Evolutionary conservation across 2,113 vertebrate genomes (phyloP), one percentile per base, ranked within the genome.

Genomic region (Oriolus oriolus): DNA sequence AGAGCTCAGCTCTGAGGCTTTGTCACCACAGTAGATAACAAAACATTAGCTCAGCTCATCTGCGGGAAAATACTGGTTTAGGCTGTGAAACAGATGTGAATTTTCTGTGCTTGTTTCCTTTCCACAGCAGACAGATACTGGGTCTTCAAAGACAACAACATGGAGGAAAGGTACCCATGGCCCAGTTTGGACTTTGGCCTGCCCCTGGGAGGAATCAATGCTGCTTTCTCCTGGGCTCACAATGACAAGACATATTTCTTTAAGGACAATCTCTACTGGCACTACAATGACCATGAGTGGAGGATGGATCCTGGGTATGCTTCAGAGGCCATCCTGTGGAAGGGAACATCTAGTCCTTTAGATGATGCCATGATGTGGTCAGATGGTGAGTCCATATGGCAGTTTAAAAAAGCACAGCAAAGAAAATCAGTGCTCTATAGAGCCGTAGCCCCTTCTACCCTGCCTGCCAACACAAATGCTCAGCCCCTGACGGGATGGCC

Each of bases 191-290:
- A 99, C 98, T 99, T 99, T 2, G 98, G 99, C 66, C 97, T 99
- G 53, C 99, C 99, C 0, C 89, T 84, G 7, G 99, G 99, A 49
- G 98, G 98, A 21, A 96, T 99, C 11, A 99, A 99, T 0, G 99
- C 99, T 0, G 99, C 98, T 26, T 99, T 99, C 63, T 98, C 99
- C 96, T 99, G 99, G 99, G 97, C 98, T 12, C 99, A 99, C 98
- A 99, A 98, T 70, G 99, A 99, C 93, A 99, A 99, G 98, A 99
- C 99, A 64, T 99, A 99, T 94, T 99, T 99, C 98, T 99, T 99
- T 98, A 99, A 99, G 97, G 99, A 98, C 96, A 98, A 96, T 91
- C 98, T 97, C 50, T 99, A 98, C 98, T 99, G 99, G 99, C 97
- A 99, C 90, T 99, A 99, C 0, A 98, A 99, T 1, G 99, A 99